phyloP scores from a whole-genome alignment of 2,797 vertebrate genomes.

The Paedocypris micromegethes region DNA sequence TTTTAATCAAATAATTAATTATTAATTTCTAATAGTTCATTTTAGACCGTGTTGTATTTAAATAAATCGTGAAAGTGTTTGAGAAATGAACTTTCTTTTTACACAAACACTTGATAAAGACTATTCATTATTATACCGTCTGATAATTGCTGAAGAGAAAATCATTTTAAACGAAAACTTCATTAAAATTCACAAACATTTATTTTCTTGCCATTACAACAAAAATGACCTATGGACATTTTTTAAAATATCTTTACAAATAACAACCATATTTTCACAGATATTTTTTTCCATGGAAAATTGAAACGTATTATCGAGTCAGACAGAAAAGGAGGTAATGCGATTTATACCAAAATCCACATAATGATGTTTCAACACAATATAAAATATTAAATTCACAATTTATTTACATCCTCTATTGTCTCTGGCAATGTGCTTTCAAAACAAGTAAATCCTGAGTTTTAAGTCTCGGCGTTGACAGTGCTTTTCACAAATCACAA shows the following conservation, averaged over 20 bases:
- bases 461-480: slow-evolving; percentile 70
- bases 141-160: slow-evolving; percentile 27
- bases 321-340: slow-evolving; percentile 66
- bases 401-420: slow-evolving; percentile 53
- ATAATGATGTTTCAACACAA: slow-evolving; percentile 69
- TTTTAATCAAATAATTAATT: too few relatives aligned
- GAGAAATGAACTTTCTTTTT: too few relatives aligned
- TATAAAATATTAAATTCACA: slow-evolving; percentile 64
- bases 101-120: too few relatives aligned
- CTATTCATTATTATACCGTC: too few relatives aligned
- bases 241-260: slow-evolving; percentile 73
- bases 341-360: slow-evolving; percentile 69
- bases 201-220: slow-evolving; percentile 92
- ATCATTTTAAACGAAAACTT: slow-evolving; percentile 48
- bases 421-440: slow-evolving; percentile 69
- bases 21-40: too few relatives aligned
- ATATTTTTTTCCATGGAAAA: slow-evolving; percentile 75
- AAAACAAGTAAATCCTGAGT: slow-evolving; percentile 77
- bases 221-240: slow-evolving; percentile 77
- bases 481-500: slow-evolving; percentile 69
- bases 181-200: slow-evolving; percentile 88
- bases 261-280: slow-evolving; percentile 78
- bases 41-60: too few relatives aligned
- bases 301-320: slow-evolving; percentile 58
- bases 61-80: too few relatives aligned